Percentiles rank a stretch among this genome's conserved stretches.
These are phyloP conservation scores for Zalophus californianus DNA, from an alignment of 2,797 vertebrate species.

Conservation along the genomic window DNA sequence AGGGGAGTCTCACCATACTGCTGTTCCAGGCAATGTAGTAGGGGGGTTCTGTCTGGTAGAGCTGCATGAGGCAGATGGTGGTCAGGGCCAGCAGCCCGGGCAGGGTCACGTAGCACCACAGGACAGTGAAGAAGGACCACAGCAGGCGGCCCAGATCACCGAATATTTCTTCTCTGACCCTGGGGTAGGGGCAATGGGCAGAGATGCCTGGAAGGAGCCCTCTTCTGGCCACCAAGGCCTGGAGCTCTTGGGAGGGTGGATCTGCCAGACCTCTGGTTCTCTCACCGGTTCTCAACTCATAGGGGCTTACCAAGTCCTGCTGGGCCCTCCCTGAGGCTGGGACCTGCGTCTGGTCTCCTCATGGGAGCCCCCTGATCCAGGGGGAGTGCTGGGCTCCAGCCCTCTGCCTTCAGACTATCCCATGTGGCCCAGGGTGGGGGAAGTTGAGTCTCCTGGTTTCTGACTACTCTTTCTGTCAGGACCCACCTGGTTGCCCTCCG, in stretches of 20 bases:
- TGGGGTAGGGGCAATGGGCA: background rate
- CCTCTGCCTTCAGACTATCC: background rate
- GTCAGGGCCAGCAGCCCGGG: background rate
- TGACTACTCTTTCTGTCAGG: too few species aligned
- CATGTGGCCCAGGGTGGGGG: background rate
- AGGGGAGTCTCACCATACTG: background rate
- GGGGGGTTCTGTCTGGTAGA: rapidly evolving
- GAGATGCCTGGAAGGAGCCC: background rate
- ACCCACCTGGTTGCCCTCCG: background rate
- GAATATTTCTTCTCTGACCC: constrained; percentile 16
- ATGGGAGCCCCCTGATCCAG: background rate
- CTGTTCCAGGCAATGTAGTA: constrained; percentile 45
- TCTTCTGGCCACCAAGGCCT: background rate
- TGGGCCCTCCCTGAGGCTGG: background rate
- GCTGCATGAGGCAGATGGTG: background rate
- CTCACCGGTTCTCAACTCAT: background rate
- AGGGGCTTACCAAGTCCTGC: background rate
- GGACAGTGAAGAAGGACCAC: background rate
- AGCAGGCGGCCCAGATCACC: background rate
- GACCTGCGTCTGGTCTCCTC: background rate
- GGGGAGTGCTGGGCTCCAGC: rapidly evolving
- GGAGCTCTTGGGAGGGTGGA: background rate
- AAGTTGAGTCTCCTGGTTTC: background rate
- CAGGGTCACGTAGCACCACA: background rate
- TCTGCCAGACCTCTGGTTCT: background rate